Evolutionary conservation across 2,113 vertebrate genomes (phyloP), one percentile per base, ranked within the genome.

Genomic region (Tenebrosternarchus preto): DNA sequence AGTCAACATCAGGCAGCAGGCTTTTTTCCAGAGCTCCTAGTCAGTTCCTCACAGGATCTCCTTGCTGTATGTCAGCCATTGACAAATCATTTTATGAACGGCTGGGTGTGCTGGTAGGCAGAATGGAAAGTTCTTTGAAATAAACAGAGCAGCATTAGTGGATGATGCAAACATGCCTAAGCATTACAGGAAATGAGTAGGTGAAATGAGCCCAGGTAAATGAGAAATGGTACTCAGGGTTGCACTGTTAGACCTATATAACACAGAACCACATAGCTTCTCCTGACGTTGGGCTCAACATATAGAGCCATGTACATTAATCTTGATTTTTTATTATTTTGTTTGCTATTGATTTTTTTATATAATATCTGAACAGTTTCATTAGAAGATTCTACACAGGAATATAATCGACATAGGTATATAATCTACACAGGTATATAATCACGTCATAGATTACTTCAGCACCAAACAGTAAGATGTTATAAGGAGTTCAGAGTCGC

Each of bases 31-130:
- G 11, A 24, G 33, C 57, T 73, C 55, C 33, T 2, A 59, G 29
- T 59, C 71, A 59, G 71, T n/a, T 39, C 31, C 53, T 75, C 19
- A 60, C 36, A 63, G 39, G 27, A 11, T 33, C 19, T 53, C 43
- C 46, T 55, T 31, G 27, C 61, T 66, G 29, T 66, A 27, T 31
- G 61, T 55, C 74, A 53, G 27, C 43, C 43, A 76, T 60, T 76
- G 61, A 76, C 25, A 53, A 25, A 43, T 74, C 56, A 64, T 39
- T 64, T 66, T 29, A 66, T 55, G 60, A 25, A 55, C 29, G 60
- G 74, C 19, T 55, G 59, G 59, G 1, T 31, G 59, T 64, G 39
- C 64, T 76, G 59, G 59, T 15, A 12, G 39, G 61, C 27, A 67
- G 27, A 55, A 50, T 33, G 33, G 33, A 75, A 20, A 76, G 25